phyloP scores from a whole-genome alignment of 2,888 invertebrate genomes.

The Elegia similella region DNA sequence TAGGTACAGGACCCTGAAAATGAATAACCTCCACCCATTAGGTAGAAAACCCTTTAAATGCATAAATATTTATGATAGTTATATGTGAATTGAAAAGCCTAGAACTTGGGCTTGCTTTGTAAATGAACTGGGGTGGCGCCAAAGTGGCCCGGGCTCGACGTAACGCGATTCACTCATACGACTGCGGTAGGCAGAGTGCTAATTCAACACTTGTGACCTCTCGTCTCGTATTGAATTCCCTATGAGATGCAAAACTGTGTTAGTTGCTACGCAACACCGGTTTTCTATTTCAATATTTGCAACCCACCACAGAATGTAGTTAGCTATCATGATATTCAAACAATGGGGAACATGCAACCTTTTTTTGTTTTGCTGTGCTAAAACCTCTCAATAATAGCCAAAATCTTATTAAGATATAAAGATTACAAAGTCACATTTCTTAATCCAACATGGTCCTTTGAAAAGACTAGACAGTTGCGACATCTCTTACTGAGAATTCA shows the following conservation, averaged over 20 bases:
- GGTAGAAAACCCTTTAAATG: too few relatives aligned
- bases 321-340: background rate
- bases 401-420: too few relatives aligned
- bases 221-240: slow-evolving; percentile 23
- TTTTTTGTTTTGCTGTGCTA: too few relatives aligned
- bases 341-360: too few relatives aligned
- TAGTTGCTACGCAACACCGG: slow-evolving; percentile 14
- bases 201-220: slow-evolving; percentile 24
- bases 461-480: too few relatives aligned
- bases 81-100: background rate
- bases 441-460: too few relatives aligned
- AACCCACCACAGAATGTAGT: background rate
- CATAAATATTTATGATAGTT: too few relatives aligned
- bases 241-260: slow-evolving; percentile 19
- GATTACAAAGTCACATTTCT: too few relatives aligned
- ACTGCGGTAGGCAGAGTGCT: slow-evolving; percentile 21
- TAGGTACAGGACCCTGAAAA: too few relatives aligned
- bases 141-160: slow-evolving; percentile 12
- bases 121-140: slow-evolving; percentile 18
- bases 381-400: too few relatives aligned
- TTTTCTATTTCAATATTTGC: slow-evolving; percentile 14
- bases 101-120: slow-evolving; percentile 20
- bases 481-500: too few relatives aligned
- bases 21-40: too few relatives aligned
- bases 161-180: slow-evolving; percentile 20